Conservation (phyloP, 1,140 invertebrate species). For the Hycleus phaleratus region DNA sequence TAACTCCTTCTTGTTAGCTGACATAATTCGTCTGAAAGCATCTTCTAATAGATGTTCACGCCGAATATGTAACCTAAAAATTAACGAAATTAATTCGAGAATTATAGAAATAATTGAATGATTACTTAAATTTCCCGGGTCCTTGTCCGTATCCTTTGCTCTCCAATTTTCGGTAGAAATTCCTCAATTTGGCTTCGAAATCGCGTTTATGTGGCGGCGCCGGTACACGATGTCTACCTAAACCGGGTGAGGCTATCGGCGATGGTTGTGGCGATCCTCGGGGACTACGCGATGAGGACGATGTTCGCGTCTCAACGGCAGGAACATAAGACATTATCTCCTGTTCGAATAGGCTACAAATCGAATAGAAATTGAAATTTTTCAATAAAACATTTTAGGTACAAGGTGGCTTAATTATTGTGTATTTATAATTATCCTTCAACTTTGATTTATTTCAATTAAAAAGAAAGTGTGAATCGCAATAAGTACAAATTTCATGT, state of each 20-base stretch:
- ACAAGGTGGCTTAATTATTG: not conserved
- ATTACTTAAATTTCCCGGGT: conserved; percentile 90
- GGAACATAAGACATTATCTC: conserved; percentile 97
- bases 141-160: conserved; percentile 95
- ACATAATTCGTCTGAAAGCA: conserved; percentile 95
- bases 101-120: no score
- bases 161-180: conserved; percentile 92
- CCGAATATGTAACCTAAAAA: conserved; percentile 75
- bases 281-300: conserved; percentile 42
- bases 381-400: not conserved
- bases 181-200: conserved; percentile 91
- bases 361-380: conserved; percentile 21
- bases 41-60: conserved; percentile 91
- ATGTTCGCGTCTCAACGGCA: conserved; percentile 37
- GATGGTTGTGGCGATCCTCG: conserved; percentile 62
- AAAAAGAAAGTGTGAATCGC: not conserved
- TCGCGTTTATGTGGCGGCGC: conserved; percentile 85
- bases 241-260: conserved; percentile 70
- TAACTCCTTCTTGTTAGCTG: conserved; percentile 88
- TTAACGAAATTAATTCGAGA: no score
- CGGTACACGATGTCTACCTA: conserved; percentile 67
- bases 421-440: not conserved
- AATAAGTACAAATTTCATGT: no score
- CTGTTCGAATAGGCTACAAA: conserved; percentile 88
- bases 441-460: not conserved